Evolutionary conservation across 53 echinoderm and acorn worm species (phyloP), one percentile per base, ranked within the genome.

Genomic region (Antedon mediterranea): DNA sequence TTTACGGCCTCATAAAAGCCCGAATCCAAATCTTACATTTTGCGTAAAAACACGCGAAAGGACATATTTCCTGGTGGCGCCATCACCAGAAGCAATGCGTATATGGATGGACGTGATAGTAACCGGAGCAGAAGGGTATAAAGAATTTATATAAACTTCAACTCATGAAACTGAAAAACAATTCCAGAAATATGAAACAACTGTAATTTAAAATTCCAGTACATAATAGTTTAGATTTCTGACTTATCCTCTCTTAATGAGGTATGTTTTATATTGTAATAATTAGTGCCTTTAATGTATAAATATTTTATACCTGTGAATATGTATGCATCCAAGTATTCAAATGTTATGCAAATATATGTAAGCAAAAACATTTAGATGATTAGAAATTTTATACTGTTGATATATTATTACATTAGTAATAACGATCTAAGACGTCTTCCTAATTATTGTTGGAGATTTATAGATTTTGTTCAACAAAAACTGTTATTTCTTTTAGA

Each of bases 51-150:
- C 95, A 28, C 87, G 83, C 27, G 91, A 91, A 73, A 85, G 95
- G 74, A 92, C 91, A 32, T 95, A 92, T 76, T 89, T 87, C 84
- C 89, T 95, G 31, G 95, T 95, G 30, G 95, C 95, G 13, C 95
- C 95, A 8, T 89, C 95, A 27, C 85, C 91, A 4, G 91, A 95
- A 33, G 87, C 89, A 30, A 92, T 95, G 95, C 80, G 95, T 18
- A 95, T 92, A 81, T 95, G 95, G 95, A 94, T 94, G 95, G 95
- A 94, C 71, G 95, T 94, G 11, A 94, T 94, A 71, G 95, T 94
- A 15, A 94, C 95, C 28, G 95, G 95, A 11, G 95, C 95, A 9
- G 95, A 94, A 85, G 95, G 95, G 26, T 94, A 94, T 71, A 87
- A 86, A 76, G 89, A 94, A 80, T 94, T 91, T 70, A 80, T 89